Base-by-base conservation (phyloP, 2,888 invertebrate genomes). In the Oxycera nigricornis region DNA sequence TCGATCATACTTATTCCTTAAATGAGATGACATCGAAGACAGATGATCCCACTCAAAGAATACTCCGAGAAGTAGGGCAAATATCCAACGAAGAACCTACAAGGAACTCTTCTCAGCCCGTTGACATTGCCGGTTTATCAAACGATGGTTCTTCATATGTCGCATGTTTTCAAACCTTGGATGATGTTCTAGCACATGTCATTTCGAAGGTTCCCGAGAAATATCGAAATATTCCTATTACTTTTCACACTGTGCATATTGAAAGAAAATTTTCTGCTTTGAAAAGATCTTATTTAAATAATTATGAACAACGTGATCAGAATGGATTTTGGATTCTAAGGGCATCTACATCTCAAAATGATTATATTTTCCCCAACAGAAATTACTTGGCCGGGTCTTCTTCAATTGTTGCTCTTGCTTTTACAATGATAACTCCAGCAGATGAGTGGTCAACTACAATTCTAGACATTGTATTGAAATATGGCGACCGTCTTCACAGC, bases 401-500 rank as follows among this genome's bases (percentile, higher is more conserved):
- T 67, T 86, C 88, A 0, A 82, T 88, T 0, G 87, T 89, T 78
- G 89, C 89, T 0, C 85, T 91, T 7, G 89, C 88, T 0, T 88
- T 90, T 1, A 88, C 88, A 0, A 82, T 86, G 62, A 86, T 90
- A 0, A 90, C 89, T 78, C 88, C 88, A 0, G 86, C 89, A 57
- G 81, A 83, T 0, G 86, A 87, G 75, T 91, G 90, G 88, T 89
- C 88, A 68, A 81, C 88, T 0, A 81, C 84, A 1, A 83, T 90
- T 0, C 80, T 91, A 2, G 90, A 91, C 81, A 87, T 88, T 0
- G 85, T 91, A 2, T 79, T 91, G 9, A 89, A 88, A 77, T 90
- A 91, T 76, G 91, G 91, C 0, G 91, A 91, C 81, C 81, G 88
- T 0, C 81, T 91, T 2, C 88, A 89, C 79, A 88, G 88, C 0